Base-by-base conservation (phyloP, 2,797 vertebrate species). In the Sardinella longiceps region DNA sequence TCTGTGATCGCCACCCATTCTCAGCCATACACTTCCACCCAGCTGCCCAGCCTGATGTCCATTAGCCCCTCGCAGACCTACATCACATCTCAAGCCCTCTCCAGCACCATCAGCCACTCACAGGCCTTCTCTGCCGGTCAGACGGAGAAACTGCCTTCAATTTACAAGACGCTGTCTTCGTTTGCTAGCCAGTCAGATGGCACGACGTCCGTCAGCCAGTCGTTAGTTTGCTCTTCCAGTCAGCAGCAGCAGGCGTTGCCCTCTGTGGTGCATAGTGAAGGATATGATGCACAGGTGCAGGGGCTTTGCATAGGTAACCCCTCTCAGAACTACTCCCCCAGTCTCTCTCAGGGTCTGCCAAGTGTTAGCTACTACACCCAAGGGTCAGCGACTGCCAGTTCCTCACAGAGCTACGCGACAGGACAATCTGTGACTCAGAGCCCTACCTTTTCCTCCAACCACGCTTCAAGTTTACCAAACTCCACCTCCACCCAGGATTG, bases 1-100 rank as follows among this genome's bases (percentile, higher is more conserved):
- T 97, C 97, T 33, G 97, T 98, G 87, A 96, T 98, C 91, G 95
- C 97, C 66, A 97, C 97, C 92, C 98, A 99, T 95, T 94, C 96
- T 91, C 96, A 97, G 92, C 94, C 96, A 70, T 97, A 96, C 90
- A 96, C 96, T 87, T 96, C 97, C 87, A 95, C 96, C 82, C 97
- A 98, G 91, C 94, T 99, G 66, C 96, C 98, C 80, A 97, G 94
- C 89, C 94, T 98, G 66, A 93, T 99, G 92, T 97, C 98, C 0
- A 96, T 95, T 89, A 97, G 95, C 94, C 95, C 98, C 83, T 96
- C 98, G 80, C 97, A 98, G 92, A 96, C 95, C 81, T 98, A 97
- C 46, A 94, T 96, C 88, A 94, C 95, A 60, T 94, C 95, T 86
- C 95, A 95, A 88, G 96, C 92, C 84, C 92, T 96, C 90, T 93